Evolutionary conservation across 2,113 vertebrate species (phyloP), one percentile per base, ranked within the genome.

Genomic region (Engraulis encrasicolus): DNA sequence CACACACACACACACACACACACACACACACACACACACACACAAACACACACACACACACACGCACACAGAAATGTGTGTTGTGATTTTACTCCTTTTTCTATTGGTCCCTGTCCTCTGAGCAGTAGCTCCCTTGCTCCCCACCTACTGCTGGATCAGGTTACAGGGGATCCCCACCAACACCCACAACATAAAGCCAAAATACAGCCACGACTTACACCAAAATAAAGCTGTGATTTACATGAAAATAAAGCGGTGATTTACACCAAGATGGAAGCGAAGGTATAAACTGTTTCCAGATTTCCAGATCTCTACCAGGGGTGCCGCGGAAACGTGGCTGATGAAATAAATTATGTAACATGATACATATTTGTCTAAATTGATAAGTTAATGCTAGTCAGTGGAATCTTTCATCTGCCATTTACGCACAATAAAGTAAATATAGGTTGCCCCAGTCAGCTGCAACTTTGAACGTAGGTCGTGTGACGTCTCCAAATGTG

Each of bases 21-120:
- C 71, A 50, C 48, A 37, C 82, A 84, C 45, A 81, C 17, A 78
- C 79, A 85, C 71, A 85, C 37, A 82, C n/a, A 36, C 27, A 78
- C 40, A 82, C 71, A 78, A n/a, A 36, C 82, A 80, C 31, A 77
- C 17, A 78, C 61, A 85, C 50, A 85, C 50, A 78, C 50, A 71
- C 78, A 37, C 54, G 82, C 50, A 78, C 50, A 71, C 78, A 37
- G 38, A 71, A 74, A 74, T 36, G 27, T 15, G 31, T 12, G n/a
- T n/a, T n/a, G n/a, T n/a, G n/a, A 14, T 34, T 74, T 27, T 14
- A 74, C 6, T 74, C 66, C 15, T 12, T 34, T 34, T 74, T 74
- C 14, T 74, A 12, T 15, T 14, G 31, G 66, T 31, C 66, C 61
- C 31, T 34, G 31, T 31, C 31, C 27, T 0, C 27, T 34, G 66